A percentile compares a stretch with the other conserved stretches of the same genome.
These are phyloP conservation scores for Plebejus melissa DNA, from an alignment of 2,888 invertebrate species.

Conservation along the genomic window DNA sequence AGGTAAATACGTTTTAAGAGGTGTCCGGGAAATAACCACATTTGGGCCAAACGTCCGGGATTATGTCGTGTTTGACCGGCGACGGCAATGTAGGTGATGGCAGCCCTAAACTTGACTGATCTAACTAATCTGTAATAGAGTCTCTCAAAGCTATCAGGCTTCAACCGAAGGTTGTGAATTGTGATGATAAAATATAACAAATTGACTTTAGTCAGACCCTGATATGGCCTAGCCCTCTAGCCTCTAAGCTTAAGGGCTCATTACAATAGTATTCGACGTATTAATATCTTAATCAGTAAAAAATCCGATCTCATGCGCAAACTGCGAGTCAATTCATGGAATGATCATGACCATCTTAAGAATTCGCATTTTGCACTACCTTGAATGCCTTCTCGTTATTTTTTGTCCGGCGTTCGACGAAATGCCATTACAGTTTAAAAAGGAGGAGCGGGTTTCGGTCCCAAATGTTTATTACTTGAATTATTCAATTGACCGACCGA, in stretches of 20 bases:
- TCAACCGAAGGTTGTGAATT: too few species aligned
- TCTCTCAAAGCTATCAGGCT: too few species aligned
- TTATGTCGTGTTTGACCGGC: too few species aligned
- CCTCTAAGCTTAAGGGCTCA: background rate
- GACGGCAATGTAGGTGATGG: too few species aligned
- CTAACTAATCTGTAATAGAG: too few species aligned
- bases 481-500: slow-evolving; percentile 44
- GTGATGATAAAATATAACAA: too few species aligned
- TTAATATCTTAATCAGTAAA: background rate
- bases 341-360: slow-evolving; percentile 40
- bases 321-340: slow-evolving; percentile 33
- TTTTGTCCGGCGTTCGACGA: slow-evolving; percentile 40
- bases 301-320: background rate
- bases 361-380: slow-evolving; percentile 45
- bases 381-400: slow-evolving; percentile 42
- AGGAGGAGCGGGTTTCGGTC: slow-evolving; percentile 40
- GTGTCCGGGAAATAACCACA: too few species aligned
- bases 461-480: slow-evolving; percentile 44
- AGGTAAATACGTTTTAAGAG: too few species aligned
- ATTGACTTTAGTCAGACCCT: too few species aligned
- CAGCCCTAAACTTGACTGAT: too few species aligned
- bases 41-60: too few species aligned
- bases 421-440: slow-evolving; percentile 41
- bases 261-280: background rate
- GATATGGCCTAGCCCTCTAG: too few species aligned